Conservation (phyloP, 2,113 vertebrate genomes). For the Chionodraco myersi region DNA sequence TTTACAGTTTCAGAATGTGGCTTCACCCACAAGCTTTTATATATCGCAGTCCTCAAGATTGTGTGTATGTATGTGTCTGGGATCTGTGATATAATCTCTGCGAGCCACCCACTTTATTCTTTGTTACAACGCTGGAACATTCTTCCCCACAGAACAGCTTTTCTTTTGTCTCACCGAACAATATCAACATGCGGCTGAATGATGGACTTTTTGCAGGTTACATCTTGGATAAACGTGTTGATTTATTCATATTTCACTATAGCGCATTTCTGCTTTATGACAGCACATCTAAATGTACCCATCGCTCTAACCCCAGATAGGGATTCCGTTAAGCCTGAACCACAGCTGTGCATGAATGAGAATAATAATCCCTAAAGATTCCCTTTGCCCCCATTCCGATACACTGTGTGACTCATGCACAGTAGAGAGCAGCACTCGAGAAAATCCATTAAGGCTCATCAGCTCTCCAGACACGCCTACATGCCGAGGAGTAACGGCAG, state of each 20-base stretch:
- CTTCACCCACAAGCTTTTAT: constrained; percentile 70
- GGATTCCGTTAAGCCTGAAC: constrained; percentile 70
- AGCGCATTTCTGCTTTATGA: constrained; percentile 6
- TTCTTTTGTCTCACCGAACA: constrained; percentile 37
- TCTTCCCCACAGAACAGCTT: constrained; percentile 34
- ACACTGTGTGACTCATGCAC: constrained; percentile 68
- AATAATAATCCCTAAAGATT: constrained; percentile 77
- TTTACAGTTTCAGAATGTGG: constrained; percentile 67
- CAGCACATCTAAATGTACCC: constrained; percentile 24
- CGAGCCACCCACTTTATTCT: constrained; percentile 65
- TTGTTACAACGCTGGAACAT: constrained; percentile 36
- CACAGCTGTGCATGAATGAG: constrained; percentile 76
- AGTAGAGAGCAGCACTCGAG: constrained; percentile 59
- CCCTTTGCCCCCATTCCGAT: constrained; percentile 67
- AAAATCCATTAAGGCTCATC: constrained; percentile 67
- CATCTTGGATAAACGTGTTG: not conserved
- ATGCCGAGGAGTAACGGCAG: constrained; percentile 53
- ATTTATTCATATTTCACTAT: not conserved
- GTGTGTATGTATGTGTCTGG: constrained; percentile 57
- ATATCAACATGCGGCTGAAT: constrained; percentile 20
- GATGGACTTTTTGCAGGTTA: constrained; percentile 8
- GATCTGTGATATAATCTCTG: constrained; percentile 62
- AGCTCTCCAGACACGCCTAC: constrained; percentile 68
- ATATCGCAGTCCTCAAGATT: constrained; percentile 26
- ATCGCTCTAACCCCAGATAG: constrained; percentile 39